Conservation (phyloP, 2,113 vertebrate species). For the Triplophysa rosa region DNA sequence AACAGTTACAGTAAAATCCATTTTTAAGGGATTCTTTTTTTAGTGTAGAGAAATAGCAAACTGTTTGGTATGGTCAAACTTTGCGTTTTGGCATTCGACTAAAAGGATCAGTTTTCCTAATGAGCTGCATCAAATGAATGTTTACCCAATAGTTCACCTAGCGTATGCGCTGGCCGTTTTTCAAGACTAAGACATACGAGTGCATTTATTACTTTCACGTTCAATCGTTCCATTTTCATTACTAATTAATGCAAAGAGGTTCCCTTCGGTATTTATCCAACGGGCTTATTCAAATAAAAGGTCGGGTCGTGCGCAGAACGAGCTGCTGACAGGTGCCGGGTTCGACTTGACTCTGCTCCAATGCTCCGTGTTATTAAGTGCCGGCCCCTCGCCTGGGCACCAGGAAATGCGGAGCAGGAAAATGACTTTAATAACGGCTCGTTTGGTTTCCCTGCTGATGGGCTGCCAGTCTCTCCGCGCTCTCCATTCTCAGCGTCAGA, state of each 20-base stretch:
- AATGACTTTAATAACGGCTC: conserved; percentile 74
- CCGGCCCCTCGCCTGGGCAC: conserved; percentile 63
- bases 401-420: conserved; percentile 61
- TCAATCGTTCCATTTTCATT: conserved; percentile 44
- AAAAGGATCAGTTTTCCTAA: conserved; percentile 4
- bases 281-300: conserved; percentile 53
- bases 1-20: not conserved
- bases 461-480: conserved; percentile 60
- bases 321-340: conserved; percentile 58
- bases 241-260: conserved; percentile 57
- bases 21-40: not conserved
- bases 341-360: conserved; percentile 51
- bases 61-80: not conserved
- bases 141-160: conserved; percentile 13
- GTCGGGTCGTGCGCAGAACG: conserved; percentile 59
- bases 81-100: not conserved
- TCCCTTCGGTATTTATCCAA: conserved; percentile 61
- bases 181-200: conserved; percentile 38
- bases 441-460: conserved; percentile 66
- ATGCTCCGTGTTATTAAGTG: conserved; percentile 49
- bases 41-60: not conserved
- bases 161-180: conserved; percentile 11
- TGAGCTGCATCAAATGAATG: conserved; percentile 21
- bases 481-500: conserved; percentile 63
- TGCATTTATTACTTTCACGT: conserved; percentile 46